Base-by-base conservation (phyloP, 2,113 vertebrate species). In the Triplophysa siluroides region DNA sequence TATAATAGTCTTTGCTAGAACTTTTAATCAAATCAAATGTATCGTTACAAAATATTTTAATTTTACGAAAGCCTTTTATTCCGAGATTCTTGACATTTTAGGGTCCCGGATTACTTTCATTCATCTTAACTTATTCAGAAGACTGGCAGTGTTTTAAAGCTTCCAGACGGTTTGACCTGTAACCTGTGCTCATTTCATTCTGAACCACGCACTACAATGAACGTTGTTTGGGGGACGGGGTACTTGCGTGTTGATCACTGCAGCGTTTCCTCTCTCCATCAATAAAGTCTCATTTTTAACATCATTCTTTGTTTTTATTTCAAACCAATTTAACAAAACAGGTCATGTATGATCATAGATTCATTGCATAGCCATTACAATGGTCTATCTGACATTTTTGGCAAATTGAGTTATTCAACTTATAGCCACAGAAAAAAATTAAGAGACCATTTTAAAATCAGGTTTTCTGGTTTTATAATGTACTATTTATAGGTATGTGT, bases 251-350 rank as follows among this genome's bases (percentile, higher is more conserved):
- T 60, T 58, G 63, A 79, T 41, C 24, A 24, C 78, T 77, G 66
- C 43, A 78, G 41, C 8, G 67, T 41, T 72, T 50, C 24, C 62
- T 80, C 66, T 76, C n/a, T 78, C 72, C 64, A 67, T 80, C 68
- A 81, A 78, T 84, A 84, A 84, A 83, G 26, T 45, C 63, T 77
- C 67, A 67, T 72, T 58, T 77, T 23, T 73, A 70, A 56, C 63
- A 80, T 56, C 80, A 6, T 8, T 45, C 62, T 56, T 72, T 6
- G 16, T 24, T 33, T 14, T 72, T 26, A 10, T 26, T 69, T 19
- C 8, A 50, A 12, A 24, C 23, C 14, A 13, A 52, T 10, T 29
- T 8, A 29, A 8, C 21, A 10, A 1, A 14, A 14, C 8, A 41
- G 18, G 9, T 9, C 9, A 5, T 50, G 29, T 29, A 4, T 29